These are phyloP conservation scores for Helogale parvula DNA, from an alignment of 2,113 vertebrate genomes.

Conservation along the genomic window DNA sequence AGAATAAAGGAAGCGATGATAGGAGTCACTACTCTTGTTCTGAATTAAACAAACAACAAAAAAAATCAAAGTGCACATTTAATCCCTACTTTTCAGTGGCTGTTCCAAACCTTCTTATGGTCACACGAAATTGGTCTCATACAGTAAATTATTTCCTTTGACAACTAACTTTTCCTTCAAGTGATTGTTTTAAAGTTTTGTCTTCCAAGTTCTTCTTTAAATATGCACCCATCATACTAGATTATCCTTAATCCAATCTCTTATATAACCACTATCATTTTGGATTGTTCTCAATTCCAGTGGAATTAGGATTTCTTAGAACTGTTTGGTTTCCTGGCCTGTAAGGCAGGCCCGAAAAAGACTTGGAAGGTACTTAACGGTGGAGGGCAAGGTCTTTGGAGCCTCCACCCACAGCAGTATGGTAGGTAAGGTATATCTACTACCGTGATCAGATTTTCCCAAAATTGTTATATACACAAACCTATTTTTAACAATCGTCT, in stretches of 20 bases:
- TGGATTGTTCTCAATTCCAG: conserved; percentile 83
- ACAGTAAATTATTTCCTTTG: conserved; percentile 84
- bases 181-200: conserved; percentile 82
- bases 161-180: conserved; percentile 79
- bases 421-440: conserved; percentile 76
- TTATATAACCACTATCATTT: conserved; percentile 87
- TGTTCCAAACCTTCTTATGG: conserved; percentile 69
- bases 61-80: conserved; percentile 76
- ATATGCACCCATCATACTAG: conserved; percentile 85
- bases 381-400: conserved; percentile 75
- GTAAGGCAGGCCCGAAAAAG: conserved; percentile 58
- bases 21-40: conserved; percentile 67
- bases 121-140: conserved; percentile 81
- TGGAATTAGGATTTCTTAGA: conserved; percentile 87
- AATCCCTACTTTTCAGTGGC: conserved; percentile 80
- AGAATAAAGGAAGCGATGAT: conserved; percentile 56
- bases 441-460: conserved; percentile 73
- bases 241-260: conserved; percentile 87
- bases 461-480: conserved; percentile 71
- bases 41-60: conserved; percentile 68
- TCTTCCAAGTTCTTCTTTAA: conserved; percentile 87
- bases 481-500: conserved; percentile 66
- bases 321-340: conserved; percentile 82
- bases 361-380: conserved; percentile 75
- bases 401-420: conserved; percentile 52